A percentile compares a stretch with the other conserved stretches of the same genome.
These are phyloP conservation scores for Saccostrea cuccullata DNA, from an alignment of 1,140 invertebrate species.

Conservation along the genomic window DNA sequence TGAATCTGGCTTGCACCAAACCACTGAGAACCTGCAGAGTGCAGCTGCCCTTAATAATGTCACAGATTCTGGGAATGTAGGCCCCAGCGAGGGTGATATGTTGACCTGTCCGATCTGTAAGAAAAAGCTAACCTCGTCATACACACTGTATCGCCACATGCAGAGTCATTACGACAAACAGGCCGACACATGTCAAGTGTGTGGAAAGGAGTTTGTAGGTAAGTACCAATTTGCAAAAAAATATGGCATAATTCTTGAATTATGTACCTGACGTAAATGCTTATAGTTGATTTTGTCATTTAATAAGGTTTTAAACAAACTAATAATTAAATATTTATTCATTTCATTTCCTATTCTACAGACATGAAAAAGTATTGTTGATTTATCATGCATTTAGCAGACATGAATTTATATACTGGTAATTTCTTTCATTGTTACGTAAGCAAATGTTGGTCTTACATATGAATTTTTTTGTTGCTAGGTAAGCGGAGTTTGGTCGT, in stretches of 20 bases:
- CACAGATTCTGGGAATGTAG: neutral
- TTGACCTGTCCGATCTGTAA: constrained; percentile 27
- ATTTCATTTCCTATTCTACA: too few species aligned
- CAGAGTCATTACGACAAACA: constrained; percentile 24
- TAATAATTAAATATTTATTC: too few species aligned
- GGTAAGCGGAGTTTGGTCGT: constrained; percentile 46
- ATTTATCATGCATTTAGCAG: too few species aligned
- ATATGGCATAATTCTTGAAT: too few species aligned
- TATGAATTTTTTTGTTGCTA: neutral
- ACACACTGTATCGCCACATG: constrained; percentile 35
- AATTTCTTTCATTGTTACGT: too few species aligned
- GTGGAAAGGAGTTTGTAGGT: constrained; percentile 34
- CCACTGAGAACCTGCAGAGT: neutral
- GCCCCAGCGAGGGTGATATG: neutral
- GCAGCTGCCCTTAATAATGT: neutral
- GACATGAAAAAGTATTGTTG: too few species aligned
- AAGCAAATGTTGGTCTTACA: too few species aligned
- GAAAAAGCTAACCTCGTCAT: neutral
- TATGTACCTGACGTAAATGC: too few species aligned
- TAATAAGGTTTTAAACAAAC: too few species aligned
- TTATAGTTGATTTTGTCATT: too few species aligned
- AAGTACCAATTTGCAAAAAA: neutral
- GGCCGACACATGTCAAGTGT: constrained; percentile 7
- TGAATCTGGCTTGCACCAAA: neutral
- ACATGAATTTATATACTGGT: too few species aligned